Evolutionary conservation across 2,888 invertebrate species (phyloP).

Genomic region (Crioceris asparagi): DNA sequence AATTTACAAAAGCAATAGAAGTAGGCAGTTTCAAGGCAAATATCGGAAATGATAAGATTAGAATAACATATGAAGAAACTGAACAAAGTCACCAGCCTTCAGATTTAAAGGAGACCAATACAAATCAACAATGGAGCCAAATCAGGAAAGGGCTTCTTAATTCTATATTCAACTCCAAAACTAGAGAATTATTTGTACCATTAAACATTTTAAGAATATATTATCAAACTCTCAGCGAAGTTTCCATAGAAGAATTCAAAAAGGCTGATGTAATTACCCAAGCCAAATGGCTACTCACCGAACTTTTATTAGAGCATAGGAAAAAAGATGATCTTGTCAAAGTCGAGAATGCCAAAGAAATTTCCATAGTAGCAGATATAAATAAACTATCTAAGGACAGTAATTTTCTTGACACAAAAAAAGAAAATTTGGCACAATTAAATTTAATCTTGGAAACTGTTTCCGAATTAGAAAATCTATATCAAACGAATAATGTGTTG

Average conservation of each 20-base stretch:
- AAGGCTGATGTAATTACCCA: conserved; percentile 29
- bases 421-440: conserved; percentile 18
- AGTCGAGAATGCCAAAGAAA: conserved; percentile 16
- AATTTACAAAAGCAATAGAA: conserved; percentile 30
- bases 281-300: conserved; percentile 33
- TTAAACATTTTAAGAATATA: conserved; percentile 34
- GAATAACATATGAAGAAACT: conserved; percentile 27
- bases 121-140: conserved; percentile 33
- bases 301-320: conserved; percentile 30
- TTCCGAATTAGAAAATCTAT: conserved; percentile 15
- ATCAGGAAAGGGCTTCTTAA: conserved; percentile 32
- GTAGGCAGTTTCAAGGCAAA: conserved; percentile 33
- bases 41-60: conserved; percentile 32
- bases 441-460: conserved; percentile 23
- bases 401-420: conserved; percentile 3
- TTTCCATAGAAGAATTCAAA: conserved; percentile 24
- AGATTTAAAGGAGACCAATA: conserved; percentile 13
- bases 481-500: conserved; percentile 16
- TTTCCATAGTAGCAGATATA: conserved; percentile 21
- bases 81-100: conserved; percentile 14
- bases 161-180: conserved; percentile 31
- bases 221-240: conserved; percentile 33
- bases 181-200: conserved; percentile 32
- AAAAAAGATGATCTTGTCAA: conserved; percentile 29
- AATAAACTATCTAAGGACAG: conserved; percentile 15